Base-by-base conservation (phyloP, 2,797 vertebrate species). In the Triplophysa yarkandensis region DNA sequence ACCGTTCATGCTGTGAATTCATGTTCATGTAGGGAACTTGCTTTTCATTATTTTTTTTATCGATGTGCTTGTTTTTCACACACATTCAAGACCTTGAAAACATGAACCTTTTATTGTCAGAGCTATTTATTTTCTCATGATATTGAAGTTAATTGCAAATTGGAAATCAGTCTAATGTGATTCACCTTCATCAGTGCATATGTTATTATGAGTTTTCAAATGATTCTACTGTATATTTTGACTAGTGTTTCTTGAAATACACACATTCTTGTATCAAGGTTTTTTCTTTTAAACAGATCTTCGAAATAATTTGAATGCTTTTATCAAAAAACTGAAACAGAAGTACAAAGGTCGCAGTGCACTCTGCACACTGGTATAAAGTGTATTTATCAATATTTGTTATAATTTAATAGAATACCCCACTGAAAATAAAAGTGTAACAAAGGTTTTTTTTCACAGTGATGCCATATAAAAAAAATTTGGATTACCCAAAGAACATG, bases 81-180 rank as follows among this genome's bases (percentile, higher is more conserved):
- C n/a, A 39, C 28, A 21, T 63, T 54, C 11, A 64, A 6, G 2
- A 43, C 41, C 10, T 48, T 27, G 46, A 52, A 50, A 52, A 30
- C 32, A 25, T 27, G 58, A 21, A 50, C 39, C 62, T 71, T 34
- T 65, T 44, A 74, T 74, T 57, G 48, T 32, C 48, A 74, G 48
- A 55, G 13, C 50, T 65, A 6, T 64, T 65, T 55, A 55, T 65
- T 74, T n/a, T 44, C 36, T 74, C 34, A 55, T 36, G 61, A 65
- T 62, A 50, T 17, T 28, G 60, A 50, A 34, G 48, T 19, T 65
- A 44, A 65, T 63, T 43, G 48, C 46, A 52, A 63, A 72, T 64
- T 74, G 46, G 61, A 39, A 74, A 65, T 65, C 36, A 74, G 43
- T 64, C n/a, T 55, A 73, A 65, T 25, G 36, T 25, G 61, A 34